Evolutionary conservation across 1,140 invertebrate species (phyloP).

Genomic region (Sycobia sp.): DNA sequence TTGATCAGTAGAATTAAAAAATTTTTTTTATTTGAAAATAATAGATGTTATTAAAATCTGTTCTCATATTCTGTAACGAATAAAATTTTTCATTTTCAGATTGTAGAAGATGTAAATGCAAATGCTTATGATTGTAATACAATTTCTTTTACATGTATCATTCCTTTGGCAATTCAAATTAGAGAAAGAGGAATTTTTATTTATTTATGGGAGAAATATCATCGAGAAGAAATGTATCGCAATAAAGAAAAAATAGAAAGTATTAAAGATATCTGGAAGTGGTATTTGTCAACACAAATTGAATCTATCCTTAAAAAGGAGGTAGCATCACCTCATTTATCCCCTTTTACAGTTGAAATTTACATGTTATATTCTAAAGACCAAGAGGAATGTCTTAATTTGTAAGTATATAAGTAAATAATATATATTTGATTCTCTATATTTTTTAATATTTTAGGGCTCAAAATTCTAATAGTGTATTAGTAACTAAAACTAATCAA

Average conservation of each 20-base stretch:
- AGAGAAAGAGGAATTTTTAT: conserved; percentile 59
- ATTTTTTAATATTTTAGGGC: too few relatives aligned
- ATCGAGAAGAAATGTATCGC: conserved; percentile 36
- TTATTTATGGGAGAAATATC: conserved; percentile 47
- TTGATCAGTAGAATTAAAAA: too few relatives aligned
- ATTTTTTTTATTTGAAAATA: too few relatives aligned
- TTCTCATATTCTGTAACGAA: too few relatives aligned
- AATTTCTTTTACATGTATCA: conserved; percentile 59
- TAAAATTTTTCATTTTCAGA: conserved; percentile 21
- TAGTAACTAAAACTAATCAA: too few relatives aligned
- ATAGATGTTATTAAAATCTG: too few relatives aligned
- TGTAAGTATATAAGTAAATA: too few relatives aligned
- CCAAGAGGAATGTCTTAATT: too few relatives aligned
- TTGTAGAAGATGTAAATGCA: conserved; percentile 24
- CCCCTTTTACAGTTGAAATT: conserved; percentile 64
- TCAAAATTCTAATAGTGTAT: too few relatives aligned
- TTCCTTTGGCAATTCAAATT: conserved; percentile 59
- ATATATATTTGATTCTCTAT: too few relatives aligned
- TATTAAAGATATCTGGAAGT: conserved; percentile 74
- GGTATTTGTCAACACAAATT: conserved; percentile 60
- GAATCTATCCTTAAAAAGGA: conserved; percentile 55
- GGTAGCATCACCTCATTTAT: conserved; percentile 55
- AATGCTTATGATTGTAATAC: conserved; percentile 57
- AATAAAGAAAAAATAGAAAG: conserved; percentile 48
- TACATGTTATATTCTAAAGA: conserved; percentile 60